Percentiles rank a stretch among this genome's conserved stretches.
Conservation (phyloP, 2,888 invertebrate species). For the Anodontia alba region DNA sequence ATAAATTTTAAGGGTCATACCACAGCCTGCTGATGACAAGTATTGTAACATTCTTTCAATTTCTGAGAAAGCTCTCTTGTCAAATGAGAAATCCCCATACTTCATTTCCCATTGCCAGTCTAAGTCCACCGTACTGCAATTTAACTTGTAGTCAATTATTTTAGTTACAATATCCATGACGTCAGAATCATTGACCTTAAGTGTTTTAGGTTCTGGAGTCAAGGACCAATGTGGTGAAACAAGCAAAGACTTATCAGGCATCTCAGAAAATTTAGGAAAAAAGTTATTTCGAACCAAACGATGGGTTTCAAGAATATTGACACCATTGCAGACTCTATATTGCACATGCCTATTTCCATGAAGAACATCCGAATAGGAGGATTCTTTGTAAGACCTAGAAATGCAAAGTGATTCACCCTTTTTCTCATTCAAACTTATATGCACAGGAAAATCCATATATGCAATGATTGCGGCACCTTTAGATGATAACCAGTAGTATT, state of each 20-base stretch:
- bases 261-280: constrained; percentile 86
- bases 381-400: constrained; percentile 65
- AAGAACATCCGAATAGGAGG: constrained; percentile 71
- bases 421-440: constrained; percentile 91
- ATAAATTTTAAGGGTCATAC: constrained; percentile 64
- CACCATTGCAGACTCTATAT: constrained; percentile 89
- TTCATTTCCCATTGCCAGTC: constrained; percentile 94
- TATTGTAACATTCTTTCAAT: constrained; percentile 54
- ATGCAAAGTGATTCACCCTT: constrained; percentile 65
- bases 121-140: constrained; percentile 88
- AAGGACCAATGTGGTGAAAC: constrained; percentile 94
- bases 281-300: constrained; percentile 88
- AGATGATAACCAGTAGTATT: constrained; percentile 88
- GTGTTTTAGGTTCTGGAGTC: constrained; percentile 90
- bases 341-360: constrained; percentile 86
- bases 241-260: constrained; percentile 90
- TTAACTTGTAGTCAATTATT: constrained; percentile 67
- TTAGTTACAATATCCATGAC: constrained; percentile 63
- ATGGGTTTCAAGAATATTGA: constrained; percentile 88
- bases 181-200: constrained; percentile 88
- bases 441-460: constrained; percentile 89
- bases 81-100: constrained; percentile 92
- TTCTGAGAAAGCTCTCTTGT: constrained; percentile 84
- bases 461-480: constrained; percentile 89
- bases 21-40: constrained; percentile 44